These are phyloP conservation scores for Arremon aurantiirostris DNA, from an alignment of 2,797 vertebrate species.

Conservation along the genomic window DNA sequence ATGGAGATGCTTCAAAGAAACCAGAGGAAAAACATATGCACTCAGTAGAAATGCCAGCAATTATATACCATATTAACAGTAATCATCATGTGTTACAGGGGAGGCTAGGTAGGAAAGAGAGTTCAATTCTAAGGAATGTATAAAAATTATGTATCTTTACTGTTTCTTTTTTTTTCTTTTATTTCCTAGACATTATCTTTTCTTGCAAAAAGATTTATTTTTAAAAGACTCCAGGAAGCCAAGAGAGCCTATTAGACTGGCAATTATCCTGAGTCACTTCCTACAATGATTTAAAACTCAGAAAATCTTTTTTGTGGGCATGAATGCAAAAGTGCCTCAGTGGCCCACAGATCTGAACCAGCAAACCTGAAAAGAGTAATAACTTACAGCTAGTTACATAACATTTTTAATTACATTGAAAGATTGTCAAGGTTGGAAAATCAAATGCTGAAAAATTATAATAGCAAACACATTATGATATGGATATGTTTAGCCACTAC, in stretches of 20 bases:
- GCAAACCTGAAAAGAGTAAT: not conserved
- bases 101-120: constrained; percentile 35
- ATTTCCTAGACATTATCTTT: constrained; percentile 2
- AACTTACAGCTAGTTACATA: not conserved
- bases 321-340: not conserved
- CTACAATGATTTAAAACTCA: not conserved
- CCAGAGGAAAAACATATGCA: not conserved
- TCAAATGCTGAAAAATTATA: not conserved
- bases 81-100: not conserved
- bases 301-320: not conserved
- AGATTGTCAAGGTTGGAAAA: not conserved
- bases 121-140: not conserved
- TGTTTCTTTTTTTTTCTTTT: not conserved
- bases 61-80: not conserved
- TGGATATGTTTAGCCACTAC: not conserved
- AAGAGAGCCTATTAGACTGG: constrained; percentile 12
- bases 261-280: constrained; percentile 57
- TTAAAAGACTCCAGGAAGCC: constrained; percentile 49
- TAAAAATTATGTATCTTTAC: constrained; percentile 20
- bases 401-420: not conserved
- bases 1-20: not conserved
- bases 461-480: not conserved
- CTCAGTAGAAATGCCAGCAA: not conserved
- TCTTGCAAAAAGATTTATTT: constrained; percentile 36
- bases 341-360: not conserved